Evolutionary conservation across 2,888 invertebrate species (phyloP), one percentile per base, ranked within the genome.

Genomic region (Margaritifera margaritifera): DNA sequence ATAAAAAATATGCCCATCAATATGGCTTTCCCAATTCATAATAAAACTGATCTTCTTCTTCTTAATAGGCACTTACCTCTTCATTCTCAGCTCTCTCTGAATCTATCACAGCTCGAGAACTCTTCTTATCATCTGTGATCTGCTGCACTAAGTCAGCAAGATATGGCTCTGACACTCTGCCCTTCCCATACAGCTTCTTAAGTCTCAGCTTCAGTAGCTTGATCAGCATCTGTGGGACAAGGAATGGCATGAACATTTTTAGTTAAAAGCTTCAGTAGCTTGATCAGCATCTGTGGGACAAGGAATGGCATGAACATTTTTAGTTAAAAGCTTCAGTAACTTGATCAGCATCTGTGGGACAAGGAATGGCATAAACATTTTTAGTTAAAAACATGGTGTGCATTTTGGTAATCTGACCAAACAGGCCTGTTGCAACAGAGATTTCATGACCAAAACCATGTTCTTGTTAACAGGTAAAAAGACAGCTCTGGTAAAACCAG

Each of bases 1-100:
- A 54, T 54, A 55, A 58, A 51, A 27, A 20, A 59, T 59, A 27
- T 59, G 27, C 19, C 8, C 19, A 25, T 25, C 15, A 25, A 59
- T 20, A 59, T 59, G 27, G 27, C 24, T 27, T 59, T 24, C 19
- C 27, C 4, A 27, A 18, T 27, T 60, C 6, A 31, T 50, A 56
- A 54, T 54, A 55, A 58, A 51, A 31, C 51, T 51, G 51, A 58
- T 24, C 27, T 8, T 61, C 53, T 8, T 15, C 15, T 42, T 42
- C 15, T 42, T 11, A 42, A 42, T 42, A 42, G 15, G 15, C 15
- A 62, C 64, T 65, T 66, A 84, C 86, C 72, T 80, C 79, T 72
- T 83, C 82, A 51, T 75, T 79, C 59, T 85, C 85, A 52, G 77
- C 69, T 69, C 74, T 79, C 58, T 85, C 84, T 64, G 77, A 76